These are phyloP conservation scores for Ditula angustiorana DNA, from an alignment of 2,888 invertebrate genomes.

Conservation along the genomic window DNA sequence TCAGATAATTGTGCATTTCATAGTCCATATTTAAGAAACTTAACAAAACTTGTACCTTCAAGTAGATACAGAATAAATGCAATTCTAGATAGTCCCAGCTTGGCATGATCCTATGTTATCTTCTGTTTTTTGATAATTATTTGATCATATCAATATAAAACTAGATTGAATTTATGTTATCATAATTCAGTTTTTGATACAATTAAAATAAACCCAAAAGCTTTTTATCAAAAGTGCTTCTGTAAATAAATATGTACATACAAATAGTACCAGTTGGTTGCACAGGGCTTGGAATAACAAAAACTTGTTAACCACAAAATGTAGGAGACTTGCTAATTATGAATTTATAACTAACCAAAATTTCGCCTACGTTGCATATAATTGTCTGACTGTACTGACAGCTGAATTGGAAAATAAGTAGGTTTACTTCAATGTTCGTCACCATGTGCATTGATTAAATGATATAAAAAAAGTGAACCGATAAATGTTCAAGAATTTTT, in stretches of 20 bases:
- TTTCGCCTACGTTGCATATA: background rate
- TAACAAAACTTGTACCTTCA: constrained; percentile 23
- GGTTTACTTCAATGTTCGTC: background rate
- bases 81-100: constrained; percentile 48
- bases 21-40: constrained; percentile 27
- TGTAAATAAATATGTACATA: background rate
- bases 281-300: constrained; percentile 31
- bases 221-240: background rate
- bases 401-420: background rate
- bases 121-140: constrained; percentile 4
- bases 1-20: constrained; percentile 34
- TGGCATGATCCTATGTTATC: constrained; percentile 62
- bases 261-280: constrained; percentile 7
- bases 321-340: background rate
- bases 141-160: constrained; percentile 1
- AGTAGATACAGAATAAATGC: constrained; percentile 19
- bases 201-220: background rate
- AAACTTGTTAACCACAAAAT: constrained; percentile 9
- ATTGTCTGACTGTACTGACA: background rate
- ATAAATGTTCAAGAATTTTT: too few relatives aligned
- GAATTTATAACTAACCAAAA: background rate
- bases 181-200: background rate
- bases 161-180: background rate
- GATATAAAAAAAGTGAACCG: too few relatives aligned
- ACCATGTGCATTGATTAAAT: background rate